Percentiles rank a stretch among this genome's conserved stretches.
These are phyloP conservation scores for Calephelis nemesis DNA, from an alignment of 1,140 invertebrate species.

Conservation along the genomic window DNA sequence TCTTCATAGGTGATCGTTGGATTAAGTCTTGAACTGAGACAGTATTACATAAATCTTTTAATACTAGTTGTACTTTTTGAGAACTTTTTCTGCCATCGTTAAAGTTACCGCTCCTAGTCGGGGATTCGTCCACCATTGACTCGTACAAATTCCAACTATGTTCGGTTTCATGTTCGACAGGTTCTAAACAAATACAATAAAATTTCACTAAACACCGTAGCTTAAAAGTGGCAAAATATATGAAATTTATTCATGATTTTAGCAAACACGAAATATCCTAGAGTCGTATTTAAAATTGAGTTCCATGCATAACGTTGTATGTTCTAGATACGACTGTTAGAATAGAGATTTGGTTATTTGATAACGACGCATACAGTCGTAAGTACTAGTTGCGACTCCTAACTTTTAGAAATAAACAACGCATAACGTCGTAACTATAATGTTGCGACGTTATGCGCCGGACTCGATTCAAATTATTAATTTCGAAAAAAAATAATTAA, in stretches of 20 bases:
- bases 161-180: background rate
- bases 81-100: too few species aligned
- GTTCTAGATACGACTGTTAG: conserved; percentile 6
- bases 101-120: too few species aligned
- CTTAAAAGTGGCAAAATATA: background rate
- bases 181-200: background rate
- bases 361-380: background rate
- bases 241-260: background rate
- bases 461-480: conserved; percentile 7
- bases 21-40: too few species aligned
- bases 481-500: background rate
- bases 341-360: conserved; percentile 1
- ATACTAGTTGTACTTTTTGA: too few species aligned
- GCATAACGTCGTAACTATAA: conserved; percentile 1
- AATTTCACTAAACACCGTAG: background rate
- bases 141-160: background rate
- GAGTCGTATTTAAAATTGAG: background rate
- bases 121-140: too few species aligned
- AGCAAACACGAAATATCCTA: background rate
- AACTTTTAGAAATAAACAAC: background rate
- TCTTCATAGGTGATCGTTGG: too few species aligned
- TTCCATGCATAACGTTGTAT: conserved; percentile 10
- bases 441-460: background rate
- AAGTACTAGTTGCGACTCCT: background rate
- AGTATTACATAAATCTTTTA: too few species aligned